phyloP scores from a whole-genome alignment of 2,113 vertebrate genomes.

The Pelodiscus sinensis region DNA sequence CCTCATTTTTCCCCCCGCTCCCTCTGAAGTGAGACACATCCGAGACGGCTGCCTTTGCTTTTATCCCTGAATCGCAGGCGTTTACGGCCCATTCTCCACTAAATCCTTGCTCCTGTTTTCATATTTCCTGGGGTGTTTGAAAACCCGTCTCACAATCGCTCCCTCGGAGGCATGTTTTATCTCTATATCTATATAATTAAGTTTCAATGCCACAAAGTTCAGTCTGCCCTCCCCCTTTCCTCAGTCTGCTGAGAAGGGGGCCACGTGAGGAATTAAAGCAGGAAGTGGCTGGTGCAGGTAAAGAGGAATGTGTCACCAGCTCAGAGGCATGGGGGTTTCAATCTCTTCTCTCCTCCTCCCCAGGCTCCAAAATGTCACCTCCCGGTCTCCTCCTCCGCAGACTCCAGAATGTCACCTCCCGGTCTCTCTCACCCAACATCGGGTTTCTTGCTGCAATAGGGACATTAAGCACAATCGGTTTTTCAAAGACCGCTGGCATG shows the following conservation, averaged over 20 bases:
- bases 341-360: background rate
- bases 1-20: background rate
- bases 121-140: slow-evolving; percentile 63
- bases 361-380: too few relatives aligned
- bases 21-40: slow-evolving; percentile 56
- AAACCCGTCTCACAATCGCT: slow-evolving; percentile 51
- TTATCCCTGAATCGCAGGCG: slow-evolving; percentile 62
- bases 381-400: too few relatives aligned
- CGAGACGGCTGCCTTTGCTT: slow-evolving; percentile 51
- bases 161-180: slow-evolving; percentile 4
- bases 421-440: background rate
- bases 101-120: slow-evolving; percentile 52
- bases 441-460: background rate
- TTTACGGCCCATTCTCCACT: slow-evolving; percentile 43
- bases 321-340: fast-evolving
- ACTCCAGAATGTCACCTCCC: background rate
- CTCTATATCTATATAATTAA: slow-evolving; percentile 43
- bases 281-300: fast-evolving
- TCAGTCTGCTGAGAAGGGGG: background rate
- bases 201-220: slow-evolving; percentile 20
- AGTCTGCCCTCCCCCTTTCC: background rate
- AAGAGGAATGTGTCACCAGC: background rate
- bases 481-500: background rate
- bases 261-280: background rate
- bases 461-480: background rate